A percentile compares a stretch with the other conserved stretches of the same genome.
phyloP scores from a whole-genome alignment of 1,140 invertebrate species.

The Bombus polaris region DNA sequence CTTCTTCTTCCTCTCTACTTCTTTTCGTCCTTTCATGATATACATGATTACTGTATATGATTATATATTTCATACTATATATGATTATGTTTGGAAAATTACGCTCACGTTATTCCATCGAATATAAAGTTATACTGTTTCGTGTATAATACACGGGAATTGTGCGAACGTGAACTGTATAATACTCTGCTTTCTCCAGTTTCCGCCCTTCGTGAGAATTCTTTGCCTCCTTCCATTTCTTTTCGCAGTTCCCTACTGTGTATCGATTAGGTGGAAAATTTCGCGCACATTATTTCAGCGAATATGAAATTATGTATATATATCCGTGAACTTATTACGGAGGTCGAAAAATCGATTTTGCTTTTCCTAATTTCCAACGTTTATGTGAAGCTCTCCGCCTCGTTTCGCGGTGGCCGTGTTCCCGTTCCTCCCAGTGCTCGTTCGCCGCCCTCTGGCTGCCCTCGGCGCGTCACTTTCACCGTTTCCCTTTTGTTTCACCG shows the following conservation, averaged over 20 bases:
- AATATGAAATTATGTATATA: constrained; percentile 60
- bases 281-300: constrained; percentile 33
- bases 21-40: too few species aligned
- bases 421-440: not conserved
- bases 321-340: constrained; percentile 41
- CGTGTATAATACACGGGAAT: too few species aligned
- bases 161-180: not conserved
- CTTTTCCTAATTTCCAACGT: constrained; percentile 72
- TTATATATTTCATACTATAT: not conserved
- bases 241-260: too few species aligned
- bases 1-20: not conserved
- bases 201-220: too few species aligned
- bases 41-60: too few species aligned
- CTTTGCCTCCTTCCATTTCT: too few species aligned
- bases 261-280: too few species aligned
- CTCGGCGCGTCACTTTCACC: constrained; percentile 68
- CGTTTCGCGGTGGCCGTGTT: constrained; percentile 25
- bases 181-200: too few species aligned
- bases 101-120: constrained; percentile 62
- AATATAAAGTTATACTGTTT: not conserved
- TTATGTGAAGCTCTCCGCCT: constrained; percentile 43
- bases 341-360: constrained; percentile 27
- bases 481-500: constrained; percentile 72
- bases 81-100: constrained; percentile 53
- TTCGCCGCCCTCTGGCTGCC: constrained; percentile 24